Evolutionary conservation across 2,888 invertebrate genomes (phyloP).

Genomic region (Caenorhabditis wallacei): DNA sequence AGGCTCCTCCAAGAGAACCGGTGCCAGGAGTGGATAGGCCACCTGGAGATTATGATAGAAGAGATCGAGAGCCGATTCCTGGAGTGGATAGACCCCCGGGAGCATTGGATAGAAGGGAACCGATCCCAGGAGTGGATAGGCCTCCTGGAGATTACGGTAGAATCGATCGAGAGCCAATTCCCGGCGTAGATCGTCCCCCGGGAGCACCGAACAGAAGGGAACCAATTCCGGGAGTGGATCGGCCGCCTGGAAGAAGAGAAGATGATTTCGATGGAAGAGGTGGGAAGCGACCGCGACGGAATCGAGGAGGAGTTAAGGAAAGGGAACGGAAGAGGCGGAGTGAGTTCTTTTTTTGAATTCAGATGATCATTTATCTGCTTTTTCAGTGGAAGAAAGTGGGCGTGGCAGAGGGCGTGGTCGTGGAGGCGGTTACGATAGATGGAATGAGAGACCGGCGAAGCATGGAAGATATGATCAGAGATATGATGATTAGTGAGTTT

Average conservation of each 20-base stretch:
- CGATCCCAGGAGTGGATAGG: neutral
- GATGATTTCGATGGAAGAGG: neutral
- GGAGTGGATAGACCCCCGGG: slow-evolving; percentile 11
- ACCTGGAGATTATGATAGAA: neutral
- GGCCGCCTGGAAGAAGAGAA: neutral
- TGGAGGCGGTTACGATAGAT: slow-evolving; percentile 21
- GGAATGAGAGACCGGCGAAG: neutral
- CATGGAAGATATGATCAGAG: slow-evolving; percentile 5
- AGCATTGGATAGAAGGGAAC: neutral
- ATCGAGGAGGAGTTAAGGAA: slow-evolving; percentile 50
- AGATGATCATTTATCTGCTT: no score
- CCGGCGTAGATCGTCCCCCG: no score
- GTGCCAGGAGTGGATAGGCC: neutral
- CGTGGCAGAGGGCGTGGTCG: slow-evolving; percentile 11
- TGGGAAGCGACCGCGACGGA: neutral
- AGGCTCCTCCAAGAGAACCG: neutral
- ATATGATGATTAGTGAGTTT: slow-evolving; percentile 28
- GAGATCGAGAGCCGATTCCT: slow-evolving; percentile 1
- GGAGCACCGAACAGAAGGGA: no score
- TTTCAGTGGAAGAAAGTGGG: neutral
- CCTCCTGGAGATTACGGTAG: neutral
- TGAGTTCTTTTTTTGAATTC: slow-evolving; percentile 20
- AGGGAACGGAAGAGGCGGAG: slow-evolving; percentile 31
- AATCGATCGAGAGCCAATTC: no score
- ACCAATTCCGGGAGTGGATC: neutral